Base-by-base conservation (phyloP, 53 echinoderm and acorn worm genomes). In the Paelopatides confundens region DNA sequence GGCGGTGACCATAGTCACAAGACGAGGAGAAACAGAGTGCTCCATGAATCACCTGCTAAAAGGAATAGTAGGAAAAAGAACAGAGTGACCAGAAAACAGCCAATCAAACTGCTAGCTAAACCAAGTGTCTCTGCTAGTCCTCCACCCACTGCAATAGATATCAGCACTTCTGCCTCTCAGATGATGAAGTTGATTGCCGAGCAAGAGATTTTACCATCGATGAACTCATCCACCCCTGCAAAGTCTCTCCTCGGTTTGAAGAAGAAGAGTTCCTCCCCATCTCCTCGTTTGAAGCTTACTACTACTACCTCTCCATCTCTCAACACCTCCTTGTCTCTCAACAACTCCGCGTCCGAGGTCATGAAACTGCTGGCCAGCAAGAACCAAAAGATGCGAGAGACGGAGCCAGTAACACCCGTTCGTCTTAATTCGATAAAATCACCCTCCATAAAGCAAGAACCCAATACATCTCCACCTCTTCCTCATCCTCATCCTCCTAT, bases 311-410 rank as follows among this genome's bases (percentile, higher is more conserved):
- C n/a, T n/a, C n/a, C n/a, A n/a, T 10, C 9, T 12, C 8, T 10
- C 67, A 18, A 5, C 31, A 40, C 21, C 65, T 65, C 84, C 33
- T 37, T 36, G 2, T 64, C 64, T 64, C 37, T 83, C 26, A 83
- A 65, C 62, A 64, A 63, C 14, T 83, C 84, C 23, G 84, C 84
- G 5, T 83, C 84, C n/a, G 84, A 83, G 47, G 84, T 83, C 1
- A 83, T 83, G 84, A 83, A 83, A 35, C 65, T 83, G 18, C 40
- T 83, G 10, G 84, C 84, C 33, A 83, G 84, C 46, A 63, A 83
- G 47, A 83, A 83, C 37, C 69, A 21, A 58, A 21, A 58, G 58
- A 58, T 6, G 2, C 15, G 21, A 5, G 21, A n/a, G 2, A 29
- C 63, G 7, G 63, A 13, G 12, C 27, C 76, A 39, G 9, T 43